These are phyloP conservation scores for Calyptommatus sinebrachiatus DNA, from an alignment of 2,113 vertebrate species.

Conservation along the genomic window DNA sequence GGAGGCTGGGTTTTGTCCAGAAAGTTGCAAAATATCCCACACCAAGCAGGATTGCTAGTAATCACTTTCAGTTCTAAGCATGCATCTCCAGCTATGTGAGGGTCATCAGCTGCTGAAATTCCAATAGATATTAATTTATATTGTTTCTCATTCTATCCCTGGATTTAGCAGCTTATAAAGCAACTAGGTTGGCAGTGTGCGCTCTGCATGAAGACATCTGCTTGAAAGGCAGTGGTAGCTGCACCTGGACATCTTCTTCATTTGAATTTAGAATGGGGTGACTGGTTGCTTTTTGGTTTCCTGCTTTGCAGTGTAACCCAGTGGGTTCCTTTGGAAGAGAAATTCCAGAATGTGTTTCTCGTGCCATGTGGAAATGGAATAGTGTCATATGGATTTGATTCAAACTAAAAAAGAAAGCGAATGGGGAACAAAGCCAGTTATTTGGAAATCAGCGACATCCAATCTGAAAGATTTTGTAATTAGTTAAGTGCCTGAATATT, in stretches of 20 bases:
- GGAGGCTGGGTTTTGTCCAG: conserved; percentile 49
- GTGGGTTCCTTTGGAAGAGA: conserved; percentile 51
- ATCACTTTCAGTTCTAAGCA: conserved; percentile 70
- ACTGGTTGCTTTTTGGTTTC: conserved; percentile 65
- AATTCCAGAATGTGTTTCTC: conserved; percentile 24
- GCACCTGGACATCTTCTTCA: conserved; percentile 68
- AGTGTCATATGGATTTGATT: conserved; percentile 37
- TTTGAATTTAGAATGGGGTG: conserved; percentile 9
- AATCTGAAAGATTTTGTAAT: neutral
- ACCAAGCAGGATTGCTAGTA: conserved; percentile 49
- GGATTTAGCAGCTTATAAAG: conserved; percentile 48
- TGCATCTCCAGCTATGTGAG: conserved; percentile 68
- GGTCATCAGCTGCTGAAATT: conserved; percentile 78
- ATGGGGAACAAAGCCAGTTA: conserved; percentile 1
- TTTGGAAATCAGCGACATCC: conserved; percentile 6
- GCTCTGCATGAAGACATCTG: conserved; percentile 72
- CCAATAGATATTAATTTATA: conserved; percentile 79
- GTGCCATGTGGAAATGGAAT: conserved; percentile 34
- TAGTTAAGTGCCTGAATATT: neutral
- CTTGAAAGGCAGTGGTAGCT: conserved; percentile 61
- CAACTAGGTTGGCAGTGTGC: conserved; percentile 54
- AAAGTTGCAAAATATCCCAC: conserved; percentile 60
- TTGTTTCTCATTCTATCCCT: conserved; percentile 68
- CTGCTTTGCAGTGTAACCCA: conserved; percentile 40
- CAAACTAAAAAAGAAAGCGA: conserved; percentile 13